Evolutionary conservation across 2,797 vertebrate species (phyloP), one percentile per base, ranked within the genome.

Genomic region (Phoxinus dragarum): DNA sequence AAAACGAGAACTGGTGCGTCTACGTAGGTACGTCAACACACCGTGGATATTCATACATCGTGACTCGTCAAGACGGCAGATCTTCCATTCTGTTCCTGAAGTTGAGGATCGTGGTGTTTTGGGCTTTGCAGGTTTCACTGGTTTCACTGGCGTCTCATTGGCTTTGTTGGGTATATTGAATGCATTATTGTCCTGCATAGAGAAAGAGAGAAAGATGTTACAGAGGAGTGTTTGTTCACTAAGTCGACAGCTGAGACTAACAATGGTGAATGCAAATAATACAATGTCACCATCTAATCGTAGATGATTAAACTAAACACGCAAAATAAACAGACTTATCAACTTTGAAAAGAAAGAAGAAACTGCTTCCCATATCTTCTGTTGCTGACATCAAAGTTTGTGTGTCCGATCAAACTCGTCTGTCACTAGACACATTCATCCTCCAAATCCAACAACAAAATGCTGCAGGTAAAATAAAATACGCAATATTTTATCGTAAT

Each of bases 11-110:
- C 5, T 4, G 49, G 14, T 31, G 47, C 5, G 16, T 79, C 38
- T 86, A 86, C 6, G 54, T 40, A 16, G 11, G 23, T 6, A 67
- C 21, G 9, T 83, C 74, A 86, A 82, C 49, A 66, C 42, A 80
- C 11, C 12, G 0, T 9, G 38, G 68, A 27, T 12, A 42, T 64
- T 67, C 47, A 67, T 71, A 47, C 86, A 86, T 84, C 36, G 47
- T 54, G 81, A 44, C 42, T 2, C 1, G 23, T 81, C 59, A 76
- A 49, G 71, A 73, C 56, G 69, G 44, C 40, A 75, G 56, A 83
- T 56, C 73, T 14, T 49, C 27, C 73, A 64, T 81, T 36, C n/a
- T 56, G 72, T 10, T 72, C n/a, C 40, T 72, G 2, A 3, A 44
- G 61, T 21, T 11, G 73, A 68, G 23, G 7, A 40, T 1, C 31